Percentiles rank a stretch among this genome's conserved stretches.
Conservation (phyloP, 2,113 vertebrate species). For the Crocuta crocuta region DNA sequence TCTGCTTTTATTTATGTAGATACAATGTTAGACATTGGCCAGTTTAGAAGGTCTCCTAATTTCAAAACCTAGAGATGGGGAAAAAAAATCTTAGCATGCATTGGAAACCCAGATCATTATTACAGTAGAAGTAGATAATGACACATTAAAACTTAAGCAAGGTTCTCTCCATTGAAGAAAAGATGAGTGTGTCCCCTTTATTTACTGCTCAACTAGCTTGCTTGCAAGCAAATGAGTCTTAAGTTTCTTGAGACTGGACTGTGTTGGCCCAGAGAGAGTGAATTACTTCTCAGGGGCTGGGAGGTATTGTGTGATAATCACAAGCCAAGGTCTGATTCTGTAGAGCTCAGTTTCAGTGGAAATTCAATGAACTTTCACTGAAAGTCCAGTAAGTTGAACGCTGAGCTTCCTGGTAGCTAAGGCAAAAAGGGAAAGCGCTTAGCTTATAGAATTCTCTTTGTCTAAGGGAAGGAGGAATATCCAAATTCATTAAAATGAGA, state of each 20-base stretch:
- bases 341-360: background rate
- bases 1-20: background rate
- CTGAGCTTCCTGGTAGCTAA: background rate
- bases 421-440: background rate
- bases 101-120: background rate
- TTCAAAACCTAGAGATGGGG: conserved; percentile 22
- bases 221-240: background rate
- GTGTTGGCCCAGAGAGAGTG: background rate
- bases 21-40: background rate
- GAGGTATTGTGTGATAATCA: background rate
- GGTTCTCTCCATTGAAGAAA: background rate
- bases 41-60: conserved; percentile 42
- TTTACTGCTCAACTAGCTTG: background rate
- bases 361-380: background rate
- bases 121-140: conserved; percentile 11
- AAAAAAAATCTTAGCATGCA: background rate
- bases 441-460: background rate
- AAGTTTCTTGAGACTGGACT: background rate
- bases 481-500: background rate
- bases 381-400: background rate
- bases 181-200: background rate
- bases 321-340: background rate
- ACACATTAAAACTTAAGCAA: conserved; percentile 10
- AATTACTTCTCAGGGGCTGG: background rate
- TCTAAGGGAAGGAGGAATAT: background rate